Percentiles rank a stretch among this genome's conserved stretches.
Evolutionary conservation across 37 sponge, comb jelly and placozoan species (phyloP).

Genomic region (Crambe crambe): DNA sequence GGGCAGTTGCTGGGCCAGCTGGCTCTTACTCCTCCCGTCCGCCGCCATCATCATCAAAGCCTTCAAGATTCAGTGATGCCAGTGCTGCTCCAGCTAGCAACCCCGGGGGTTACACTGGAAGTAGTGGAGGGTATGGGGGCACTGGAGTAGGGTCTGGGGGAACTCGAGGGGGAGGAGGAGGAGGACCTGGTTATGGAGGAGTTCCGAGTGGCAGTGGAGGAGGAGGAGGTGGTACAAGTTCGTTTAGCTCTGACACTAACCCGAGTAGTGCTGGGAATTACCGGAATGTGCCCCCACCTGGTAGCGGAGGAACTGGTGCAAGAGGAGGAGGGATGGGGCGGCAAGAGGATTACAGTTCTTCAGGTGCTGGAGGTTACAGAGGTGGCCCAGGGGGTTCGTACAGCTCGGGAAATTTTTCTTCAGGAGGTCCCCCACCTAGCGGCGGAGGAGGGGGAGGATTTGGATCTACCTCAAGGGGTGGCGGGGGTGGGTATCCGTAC

Average conservation of each 20-base stretch:
- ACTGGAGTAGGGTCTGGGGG: neutral
- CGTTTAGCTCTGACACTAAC: neutral
- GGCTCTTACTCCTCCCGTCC: no score
- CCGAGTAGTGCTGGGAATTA: conserved; percentile 1
- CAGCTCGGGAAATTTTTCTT: neutral
- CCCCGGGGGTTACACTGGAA: neutral
- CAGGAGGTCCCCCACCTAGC: neutral
- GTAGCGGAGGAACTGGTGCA: neutral
- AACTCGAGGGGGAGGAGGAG: neutral
- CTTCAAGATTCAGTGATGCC: conserved; percentile 8
- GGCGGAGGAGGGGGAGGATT: neutral
- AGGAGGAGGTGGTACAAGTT: neutral
- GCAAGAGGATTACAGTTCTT: conserved; percentile 1
- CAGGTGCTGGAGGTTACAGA: neutral
- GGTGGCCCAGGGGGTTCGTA: neutral
- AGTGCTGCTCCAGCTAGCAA: neutral
- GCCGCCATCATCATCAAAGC: neutral
- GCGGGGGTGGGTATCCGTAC: neutral
- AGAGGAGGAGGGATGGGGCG: neutral
- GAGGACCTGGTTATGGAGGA: neutral
- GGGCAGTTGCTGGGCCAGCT: no score
- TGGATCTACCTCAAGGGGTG: conserved; percentile 7
- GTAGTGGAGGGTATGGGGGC: neutral
- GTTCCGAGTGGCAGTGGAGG: neutral
- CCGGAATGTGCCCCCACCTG: conserved; percentile 6